Base-by-base conservation (phyloP, 2,888 invertebrate genomes). In the Drosophila vallismaia region DNA sequence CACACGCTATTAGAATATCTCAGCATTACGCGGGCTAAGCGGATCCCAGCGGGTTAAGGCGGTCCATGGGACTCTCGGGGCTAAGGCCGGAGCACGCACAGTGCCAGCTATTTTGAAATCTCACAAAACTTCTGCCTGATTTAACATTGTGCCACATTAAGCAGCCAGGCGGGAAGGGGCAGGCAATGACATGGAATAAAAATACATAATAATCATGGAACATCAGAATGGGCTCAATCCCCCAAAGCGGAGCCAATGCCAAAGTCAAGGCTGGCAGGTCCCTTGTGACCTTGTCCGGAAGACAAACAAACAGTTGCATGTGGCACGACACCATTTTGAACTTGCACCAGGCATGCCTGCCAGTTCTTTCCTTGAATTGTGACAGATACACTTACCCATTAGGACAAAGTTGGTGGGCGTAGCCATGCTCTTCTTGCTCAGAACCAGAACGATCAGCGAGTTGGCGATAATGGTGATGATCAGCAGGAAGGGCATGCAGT, bases 381-480 rank as follows among this genome's bases (percentile, higher is more conserved):
- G n/a, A n/a, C n/a, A n/a, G n/a, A n/a, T 1, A 10, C n/a, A 42
- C 92, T 91, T 74, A 92, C 92, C 96, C 94, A 97, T 95, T 2
- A 98, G 93, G 0, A 98, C 96, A n/a, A 95, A 94, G 92, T 98
- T 98, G 4, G 98, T 98, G 0, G 98, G 97, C 0, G 97, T 96
- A 40, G 91, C 90, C 98, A 98, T 98, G 91, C 98, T 97, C 36
- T 96, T 93, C 77, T 97, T 96, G 63, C 97, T 95, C 33, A 98
- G 93, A 0, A 98, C 98, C 36, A 98, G 94, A 10, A 98, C 97
- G 74, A 98, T 97, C 7, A 98, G 92, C 0, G 97, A 95, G 92
- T 98, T 98, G 48, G 97, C 96, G 3, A 97, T 94, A n/a, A 97
- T 95, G 0, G 98, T 98, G 29, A 97, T 94, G 26, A 97, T 93